phyloP scores from a whole-genome alignment of 2,888 invertebrate species.

The Chrysina gloriosa region DNA sequence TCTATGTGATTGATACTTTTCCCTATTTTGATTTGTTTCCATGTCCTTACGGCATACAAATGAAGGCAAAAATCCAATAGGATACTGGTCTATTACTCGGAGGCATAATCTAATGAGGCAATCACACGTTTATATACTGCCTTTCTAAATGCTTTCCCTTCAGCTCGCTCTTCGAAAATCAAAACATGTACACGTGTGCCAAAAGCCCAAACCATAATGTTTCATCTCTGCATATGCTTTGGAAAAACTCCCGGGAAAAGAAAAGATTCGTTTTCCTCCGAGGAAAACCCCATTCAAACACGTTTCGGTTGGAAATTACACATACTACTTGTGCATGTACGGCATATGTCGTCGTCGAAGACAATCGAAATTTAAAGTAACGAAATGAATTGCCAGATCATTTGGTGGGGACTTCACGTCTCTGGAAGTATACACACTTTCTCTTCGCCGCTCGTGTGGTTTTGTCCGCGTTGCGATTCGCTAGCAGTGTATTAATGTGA shows the following conservation, averaged over 20 bases:
- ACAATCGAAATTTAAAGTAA: constrained; percentile 33
- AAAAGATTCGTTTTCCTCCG: no score
- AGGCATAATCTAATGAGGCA: background rate
- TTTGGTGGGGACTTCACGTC: constrained; percentile 48
- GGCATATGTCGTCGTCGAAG: constrained; percentile 4
- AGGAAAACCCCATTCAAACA: background rate
- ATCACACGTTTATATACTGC: background rate
- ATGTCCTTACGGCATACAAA: no score
- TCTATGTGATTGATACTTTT: no score
- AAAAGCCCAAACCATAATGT: background rate
- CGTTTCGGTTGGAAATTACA: constrained; percentile 2
- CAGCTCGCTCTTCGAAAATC: no score
- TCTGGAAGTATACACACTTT: constrained; percentile 46
- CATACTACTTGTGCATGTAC: constrained; percentile 3
- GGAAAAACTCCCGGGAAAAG: background rate
- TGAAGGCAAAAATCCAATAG: background rate
- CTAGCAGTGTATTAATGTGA: constrained; percentile 39
- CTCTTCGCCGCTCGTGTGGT: constrained; percentile 46
- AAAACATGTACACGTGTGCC: background rate
- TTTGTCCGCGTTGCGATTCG: constrained; percentile 33
- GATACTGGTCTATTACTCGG: background rate
- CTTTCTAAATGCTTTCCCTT: constrained; percentile 6
- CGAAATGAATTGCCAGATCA: constrained; percentile 31
- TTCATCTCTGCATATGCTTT: no score
- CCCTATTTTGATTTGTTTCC: no score